phyloP scores from a whole-genome alignment of 2,888 invertebrate species.

The Eupithecia vulgata region DNA sequence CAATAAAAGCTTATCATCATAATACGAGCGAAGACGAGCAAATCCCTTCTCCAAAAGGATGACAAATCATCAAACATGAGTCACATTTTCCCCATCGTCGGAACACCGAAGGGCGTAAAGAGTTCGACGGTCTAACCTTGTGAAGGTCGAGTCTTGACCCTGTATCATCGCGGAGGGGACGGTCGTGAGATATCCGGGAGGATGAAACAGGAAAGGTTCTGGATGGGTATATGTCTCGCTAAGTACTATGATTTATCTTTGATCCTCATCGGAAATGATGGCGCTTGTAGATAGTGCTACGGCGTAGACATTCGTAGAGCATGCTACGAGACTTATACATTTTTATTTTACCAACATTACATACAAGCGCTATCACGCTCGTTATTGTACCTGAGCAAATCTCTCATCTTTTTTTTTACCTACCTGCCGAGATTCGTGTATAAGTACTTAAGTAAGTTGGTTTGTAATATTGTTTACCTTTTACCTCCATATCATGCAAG shows the following conservation, averaged over 20 bases:
- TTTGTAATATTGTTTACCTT: too few species aligned
- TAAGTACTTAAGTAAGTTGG: too few species aligned
- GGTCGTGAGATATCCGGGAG: conserved; percentile 36
- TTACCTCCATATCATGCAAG: too few species aligned
- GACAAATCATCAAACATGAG: conserved; percentile 44
- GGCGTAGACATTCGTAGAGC: conserved; percentile 35
- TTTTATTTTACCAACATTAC: too few species aligned
- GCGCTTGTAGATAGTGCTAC: conserved; percentile 7
- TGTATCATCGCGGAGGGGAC: conserved; percentile 32
- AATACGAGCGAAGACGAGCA: conserved; percentile 10
- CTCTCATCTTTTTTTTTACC: too few species aligned
- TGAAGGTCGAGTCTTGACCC: conserved; percentile 46
- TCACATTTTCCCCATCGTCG: conserved; percentile 42
- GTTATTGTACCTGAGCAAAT: too few species aligned
- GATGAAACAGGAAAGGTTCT: conserved; percentile 27
- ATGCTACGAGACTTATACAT: background rate
- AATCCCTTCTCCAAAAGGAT: conserved; percentile 36
- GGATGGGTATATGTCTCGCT: conserved; percentile 10
- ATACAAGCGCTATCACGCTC: too few species aligned
- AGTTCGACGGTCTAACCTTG: conserved; percentile 49
- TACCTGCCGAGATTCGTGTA: too few species aligned
- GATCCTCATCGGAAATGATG: background rate
- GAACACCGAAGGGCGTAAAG: conserved; percentile 42
- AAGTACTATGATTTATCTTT: background rate
- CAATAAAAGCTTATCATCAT: conserved; percentile 3